Evolutionary conservation across 2,113 vertebrate genomes (phyloP).

Genomic region (Scomber japonicus): DNA sequence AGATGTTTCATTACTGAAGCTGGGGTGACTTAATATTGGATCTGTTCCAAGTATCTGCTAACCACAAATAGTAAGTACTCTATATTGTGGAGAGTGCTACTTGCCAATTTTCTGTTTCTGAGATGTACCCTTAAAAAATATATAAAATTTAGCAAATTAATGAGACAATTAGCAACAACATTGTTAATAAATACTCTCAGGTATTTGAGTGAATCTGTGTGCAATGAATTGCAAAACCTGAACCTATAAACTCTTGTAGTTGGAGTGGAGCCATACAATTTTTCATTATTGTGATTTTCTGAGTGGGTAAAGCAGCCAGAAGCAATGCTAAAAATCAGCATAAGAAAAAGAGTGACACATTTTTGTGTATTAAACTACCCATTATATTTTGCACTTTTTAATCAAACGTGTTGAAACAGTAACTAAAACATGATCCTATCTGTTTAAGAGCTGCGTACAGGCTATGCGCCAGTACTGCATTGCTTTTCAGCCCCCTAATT

Average conservation of each 20-base stretch:
- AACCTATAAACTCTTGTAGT: not conserved
- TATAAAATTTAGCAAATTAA: too few species aligned
- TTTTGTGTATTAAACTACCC: not conserved
- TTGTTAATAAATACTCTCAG: too few species aligned
- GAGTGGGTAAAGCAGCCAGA: not conserved
- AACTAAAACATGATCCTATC: not conserved
- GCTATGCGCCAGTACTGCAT: constrained; percentile 3
- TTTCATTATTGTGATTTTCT: constrained; percentile 6
- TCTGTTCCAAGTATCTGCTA: too few species aligned
- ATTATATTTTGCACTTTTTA: constrained; percentile 12
- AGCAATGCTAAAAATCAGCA: not conserved
- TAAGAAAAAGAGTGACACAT: constrained; percentile 2
- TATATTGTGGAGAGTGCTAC: too few species aligned
- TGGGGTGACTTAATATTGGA: too few species aligned
- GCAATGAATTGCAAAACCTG: not conserved
- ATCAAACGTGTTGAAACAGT: constrained; percentile 10
- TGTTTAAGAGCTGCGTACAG: constrained; percentile 3
- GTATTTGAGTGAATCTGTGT: too few species aligned
- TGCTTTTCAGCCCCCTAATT: constrained; percentile 39
- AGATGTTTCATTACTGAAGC: too few species aligned
- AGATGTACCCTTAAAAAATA: too few species aligned
- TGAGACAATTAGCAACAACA: too few species aligned
- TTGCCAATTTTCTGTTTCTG: too few species aligned
- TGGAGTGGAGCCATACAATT: not conserved
- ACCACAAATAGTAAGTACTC: too few species aligned